Evolutionary conservation across 2,888 invertebrate genomes (phyloP).

Genomic region (Hirtodrosophila duncani): DNA sequence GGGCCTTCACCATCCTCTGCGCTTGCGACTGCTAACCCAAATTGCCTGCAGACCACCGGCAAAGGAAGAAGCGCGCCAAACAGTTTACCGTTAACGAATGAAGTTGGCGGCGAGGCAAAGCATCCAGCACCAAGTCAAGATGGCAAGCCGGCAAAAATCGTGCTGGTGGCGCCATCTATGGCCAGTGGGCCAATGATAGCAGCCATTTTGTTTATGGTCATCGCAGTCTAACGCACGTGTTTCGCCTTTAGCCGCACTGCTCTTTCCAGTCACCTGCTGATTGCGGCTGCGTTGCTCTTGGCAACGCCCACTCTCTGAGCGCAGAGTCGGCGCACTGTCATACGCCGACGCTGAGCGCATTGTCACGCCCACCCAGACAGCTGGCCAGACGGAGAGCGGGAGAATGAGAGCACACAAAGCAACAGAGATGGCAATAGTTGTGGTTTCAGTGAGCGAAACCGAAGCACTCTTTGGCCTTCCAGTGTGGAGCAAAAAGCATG

Average conservation of each 20-base stretch:
- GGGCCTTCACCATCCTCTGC: conserved; percentile 20
- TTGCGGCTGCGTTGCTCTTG: conserved; percentile 59
- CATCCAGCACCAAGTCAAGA: conserved; percentile 16
- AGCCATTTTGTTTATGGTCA: conserved; percentile 78
- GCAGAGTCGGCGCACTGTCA: conserved; percentile 55
- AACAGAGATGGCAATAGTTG: conserved; percentile 24
- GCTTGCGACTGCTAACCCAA: conserved; percentile 71
- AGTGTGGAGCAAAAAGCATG: conserved; percentile 12
- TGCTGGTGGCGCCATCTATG: conserved; percentile 75
- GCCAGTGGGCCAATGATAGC: conserved; percentile 69
- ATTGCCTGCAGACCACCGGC: no score
- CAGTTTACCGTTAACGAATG: conserved; percentile 56
- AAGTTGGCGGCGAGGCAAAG: conserved; percentile 29
- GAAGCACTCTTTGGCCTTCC: conserved; percentile 20
- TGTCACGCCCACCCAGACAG: conserved; percentile 50
- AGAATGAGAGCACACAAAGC: conserved; percentile 7
- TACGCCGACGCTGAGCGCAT: conserved; percentile 27
- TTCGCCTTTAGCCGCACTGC: conserved; percentile 34
- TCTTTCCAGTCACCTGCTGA: conserved; percentile 71
- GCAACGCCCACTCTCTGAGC: conserved; percentile 70
- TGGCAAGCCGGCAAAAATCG: conserved; percentile 24
- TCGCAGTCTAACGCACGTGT: conserved; percentile 45
- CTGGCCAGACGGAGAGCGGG: conserved; percentile 39
- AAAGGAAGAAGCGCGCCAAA: conserved; percentile 68
- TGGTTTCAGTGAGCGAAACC: no score